Evolutionary conservation across 2,797 vertebrate species (phyloP), one percentile per base, ranked within the genome.

Genomic region (Oryzias sinensis): DNA sequence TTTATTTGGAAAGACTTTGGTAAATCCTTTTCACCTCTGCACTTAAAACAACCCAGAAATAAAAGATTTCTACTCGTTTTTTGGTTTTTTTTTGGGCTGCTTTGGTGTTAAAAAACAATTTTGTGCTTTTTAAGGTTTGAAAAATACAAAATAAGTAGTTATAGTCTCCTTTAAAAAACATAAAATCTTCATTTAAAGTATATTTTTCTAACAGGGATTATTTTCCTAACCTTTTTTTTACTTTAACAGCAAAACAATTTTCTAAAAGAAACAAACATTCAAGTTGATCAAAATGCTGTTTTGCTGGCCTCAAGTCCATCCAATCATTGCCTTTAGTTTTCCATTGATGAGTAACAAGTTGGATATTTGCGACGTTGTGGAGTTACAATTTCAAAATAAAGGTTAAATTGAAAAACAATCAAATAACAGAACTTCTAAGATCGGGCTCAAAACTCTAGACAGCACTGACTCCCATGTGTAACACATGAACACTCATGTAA

Each of bases 181-280:
- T 13, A 13, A 33, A 33, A 11, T 29, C 15, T 14, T 58, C 14
- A 29, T 56, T 59, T 53, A 2, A 58, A 79, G 37, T 46, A 45
- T 61, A 57, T 46, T 58, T 49, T 18, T 53, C 1, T 63, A 44
- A 55, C 66, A 2, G 59, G 60, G 44, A 6, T 1, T 43, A 42
- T 60, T 53, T 46, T 5, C 55, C 43, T 9, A 42, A 58, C 51
- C 43, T 4, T 58, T 40, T 5, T 48, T 65, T n/a, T 14, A 11
- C 42, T 54, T 22, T 9, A 15, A 48, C 82, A 88, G 70, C 81
- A 88, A 87, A 83, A 75, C 85, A 83, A 70, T 53, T 42, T 40
- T 56, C 65, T 62, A 55, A 62, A 66, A 18, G 50, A 24, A 66
- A 54, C 43, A 63, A 77, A 77, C 6, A 56, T 41, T 18, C 15